These are phyloP conservation scores for Nebria ingens DNA, from an alignment of 1,140 invertebrate genomes.

Conservation along the genomic window DNA sequence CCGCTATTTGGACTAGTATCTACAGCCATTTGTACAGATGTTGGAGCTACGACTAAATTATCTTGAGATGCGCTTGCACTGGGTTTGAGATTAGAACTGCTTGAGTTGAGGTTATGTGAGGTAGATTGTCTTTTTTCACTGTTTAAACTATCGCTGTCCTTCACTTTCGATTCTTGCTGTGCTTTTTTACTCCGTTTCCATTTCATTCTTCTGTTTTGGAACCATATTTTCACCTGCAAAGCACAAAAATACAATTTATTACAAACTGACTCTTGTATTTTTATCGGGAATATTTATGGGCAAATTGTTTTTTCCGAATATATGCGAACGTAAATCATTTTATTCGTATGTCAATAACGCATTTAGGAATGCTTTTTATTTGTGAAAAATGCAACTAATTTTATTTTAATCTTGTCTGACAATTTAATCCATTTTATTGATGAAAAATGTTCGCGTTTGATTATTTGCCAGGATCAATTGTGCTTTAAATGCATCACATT, in stretches of 20 bases:
- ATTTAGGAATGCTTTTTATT: neutral
- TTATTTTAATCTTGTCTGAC: constrained; percentile 7
- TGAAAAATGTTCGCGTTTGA: constrained; percentile 1
- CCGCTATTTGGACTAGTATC: constrained; percentile 9
- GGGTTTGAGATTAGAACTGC: neutral
- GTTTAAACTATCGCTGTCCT: constrained; percentile 19
- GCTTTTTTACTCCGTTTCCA: constrained; percentile 93
- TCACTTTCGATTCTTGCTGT: constrained; percentile 59
- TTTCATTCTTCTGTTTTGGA: constrained; percentile 91
- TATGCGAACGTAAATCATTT: neutral
- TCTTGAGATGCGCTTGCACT: neutral
- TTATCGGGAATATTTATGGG: too few relatives aligned
- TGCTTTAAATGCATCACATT: too few relatives aligned
- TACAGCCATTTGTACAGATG: neutral
- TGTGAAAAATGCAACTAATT: constrained; percentile 5
- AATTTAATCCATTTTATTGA: constrained; percentile 9
- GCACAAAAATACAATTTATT: constrained; percentile 20
- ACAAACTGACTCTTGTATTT: constrained; percentile 9
- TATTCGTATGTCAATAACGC: neutral
- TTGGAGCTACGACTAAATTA: neutral
- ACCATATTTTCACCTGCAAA: constrained; percentile 88
- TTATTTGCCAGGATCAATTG: too few relatives aligned
- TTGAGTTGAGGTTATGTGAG: constrained; percentile 7
- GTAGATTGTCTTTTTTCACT: constrained; percentile 14
- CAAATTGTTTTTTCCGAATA: too few relatives aligned